Base-by-base conservation (phyloP, 2,797 vertebrate species). In the Chelon labrosus region DNA sequence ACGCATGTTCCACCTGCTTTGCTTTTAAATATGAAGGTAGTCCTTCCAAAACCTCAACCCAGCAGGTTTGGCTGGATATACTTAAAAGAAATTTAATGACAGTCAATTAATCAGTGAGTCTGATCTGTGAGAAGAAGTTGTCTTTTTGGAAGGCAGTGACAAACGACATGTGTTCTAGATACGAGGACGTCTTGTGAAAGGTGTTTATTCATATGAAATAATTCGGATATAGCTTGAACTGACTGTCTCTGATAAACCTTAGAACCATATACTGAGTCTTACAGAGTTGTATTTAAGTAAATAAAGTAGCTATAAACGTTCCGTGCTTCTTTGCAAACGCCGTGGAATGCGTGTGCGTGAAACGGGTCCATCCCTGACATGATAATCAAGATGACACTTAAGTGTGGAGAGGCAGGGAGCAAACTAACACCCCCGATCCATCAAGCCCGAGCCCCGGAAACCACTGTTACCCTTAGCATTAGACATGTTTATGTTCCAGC, bases 401-500 rank as follows among this genome's bases (percentile, higher is more conserved):
- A 85, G 62, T 59, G 79, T 52, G 50, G 80, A 67, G 70, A 61
- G 59, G 77, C 68, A 74, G 63, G 55, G 74, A 80, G 46, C 62
- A 55, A 78, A 80, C 50, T 54, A 25, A 65, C 60, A 72, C 68
- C 68, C 70, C 71, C 77, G 70, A 88, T 87, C 84, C 81, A 87
- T 89, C 83, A 87, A 73, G 73, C 52, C 84, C 46, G 83, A 86
- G 84, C 82, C 87, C 90, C 73, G 84, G 90, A 91, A 91, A 92
- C 88, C 83, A 80, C 75, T 85, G 88, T 91, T 92, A 87, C 73
- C 86, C 85, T 91, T 87, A 90, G 85, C 89, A 79, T 92, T 87
- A 88, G 91, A 85, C 75, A 53, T 92, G 90, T 93, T 92, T 92
- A 92, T 56, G 86, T 87, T 90, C 62, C 80, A 85, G 83, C 85